phyloP scores from a whole-genome alignment of 2,888 invertebrate genomes.

The Periphyllus acericola region DNA sequence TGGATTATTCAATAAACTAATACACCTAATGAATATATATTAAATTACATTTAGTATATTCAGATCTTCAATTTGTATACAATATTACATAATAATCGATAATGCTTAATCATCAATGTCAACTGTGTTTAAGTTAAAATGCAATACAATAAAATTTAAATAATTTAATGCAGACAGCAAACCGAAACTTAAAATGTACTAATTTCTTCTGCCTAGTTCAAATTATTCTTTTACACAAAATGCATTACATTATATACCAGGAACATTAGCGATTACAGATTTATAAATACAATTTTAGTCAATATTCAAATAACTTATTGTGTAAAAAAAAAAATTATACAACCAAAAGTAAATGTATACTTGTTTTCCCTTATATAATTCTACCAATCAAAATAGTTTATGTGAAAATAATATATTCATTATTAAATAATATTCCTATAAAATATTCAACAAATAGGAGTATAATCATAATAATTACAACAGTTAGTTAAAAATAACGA shows the following conservation, averaged over 20 bases:
- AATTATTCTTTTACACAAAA: background rate
- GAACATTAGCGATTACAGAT: constrained; percentile 11
- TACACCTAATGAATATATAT: background rate
- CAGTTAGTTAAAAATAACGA: constrained; percentile 18
- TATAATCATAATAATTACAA: constrained; percentile 29
- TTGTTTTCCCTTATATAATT: background rate
- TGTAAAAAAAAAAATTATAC: background rate
- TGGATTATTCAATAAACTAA: background rate
- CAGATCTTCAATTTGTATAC: background rate
- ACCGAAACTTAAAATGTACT: background rate
- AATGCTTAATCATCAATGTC: background rate
- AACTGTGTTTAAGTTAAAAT: background rate
- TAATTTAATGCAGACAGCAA: background rate
- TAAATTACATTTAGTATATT: background rate
- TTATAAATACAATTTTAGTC: background rate
- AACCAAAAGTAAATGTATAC: background rate
- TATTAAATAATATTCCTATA: constrained; percentile 25
- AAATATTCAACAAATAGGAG: constrained; percentile 38
- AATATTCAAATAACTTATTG: background rate
- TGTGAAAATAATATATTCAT: constrained; percentile 1
- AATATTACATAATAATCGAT: background rate
- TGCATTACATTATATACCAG: constrained; percentile 12
- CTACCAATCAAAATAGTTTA: background rate
- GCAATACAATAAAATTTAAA: background rate
- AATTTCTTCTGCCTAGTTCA: background rate